Base-by-base conservation (phyloP, 2,113 vertebrate genomes). In the Vidua macroura region DNA sequence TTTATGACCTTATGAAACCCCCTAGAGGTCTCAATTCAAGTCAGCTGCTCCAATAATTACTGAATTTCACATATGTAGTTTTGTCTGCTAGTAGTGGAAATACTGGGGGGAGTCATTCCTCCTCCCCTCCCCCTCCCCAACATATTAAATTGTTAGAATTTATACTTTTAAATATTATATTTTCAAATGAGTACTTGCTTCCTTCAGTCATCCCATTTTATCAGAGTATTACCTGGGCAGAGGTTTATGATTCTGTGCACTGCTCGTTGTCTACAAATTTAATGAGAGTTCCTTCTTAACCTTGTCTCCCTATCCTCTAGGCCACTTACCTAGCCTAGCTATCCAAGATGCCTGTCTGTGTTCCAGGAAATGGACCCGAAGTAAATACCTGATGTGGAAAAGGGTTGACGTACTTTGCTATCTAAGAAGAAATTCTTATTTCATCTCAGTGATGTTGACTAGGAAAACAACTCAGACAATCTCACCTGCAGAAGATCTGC, bases 121-220 rank as follows among this genome's bases (percentile, higher is more conserved):
- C 22, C 19, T 5, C 7, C 25, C 3, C 18, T 5, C 4, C 4
- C 6, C 2, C 15, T 23, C 8, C 12, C 10, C 28, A 2, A 15
- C 44, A 49, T 35, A 60, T 28, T 62, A 20, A 81, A 87, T 21
- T 60, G 41, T 62, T 55, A 75, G 41, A 37, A 53, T 62, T 68
- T 69, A 39, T 66, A 67, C 8, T 88, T 74, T 51, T 56, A 73
- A 49, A 41, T 35, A 55, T 6, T 48, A 2, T 23, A 33, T 88
- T 83, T 78, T 55, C 20, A 76, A 73, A 33, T 51, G 4, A 56
- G 18, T 23, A 60, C 23, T n/a, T 28, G 4, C 23, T 80, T 68
- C 62, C 37, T 53, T 60, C 43, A 31, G n/a, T 41, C 80, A 44
- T 43, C 17, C 20, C 3, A 27, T 15, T 66, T 78, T 56, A 74